Evolutionary conservation across 92 coral and sea anemone species (phyloP), one percentile per base, ranked within the genome.

Genomic region (Umimayanthus chanpuru): DNA sequence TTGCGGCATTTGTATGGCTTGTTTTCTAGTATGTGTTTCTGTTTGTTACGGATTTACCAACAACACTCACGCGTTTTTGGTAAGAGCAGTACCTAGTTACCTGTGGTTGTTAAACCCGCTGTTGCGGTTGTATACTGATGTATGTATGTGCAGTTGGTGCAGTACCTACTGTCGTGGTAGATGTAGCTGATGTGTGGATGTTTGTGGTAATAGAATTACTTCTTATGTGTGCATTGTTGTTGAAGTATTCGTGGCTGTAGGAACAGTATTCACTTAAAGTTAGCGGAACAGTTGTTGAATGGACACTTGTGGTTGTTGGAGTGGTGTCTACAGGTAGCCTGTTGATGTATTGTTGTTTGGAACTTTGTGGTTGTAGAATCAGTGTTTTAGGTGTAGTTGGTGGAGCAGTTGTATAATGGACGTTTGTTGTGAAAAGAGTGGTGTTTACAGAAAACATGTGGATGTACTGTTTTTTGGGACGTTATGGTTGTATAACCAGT

Each of bases 351-450:
- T 47, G 53, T 47, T 47, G 53, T 7, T 47, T 9, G 53, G 10
- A 47, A 6, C 11, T 47, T 47, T 7, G 12, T 10, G 53, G 40
- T 71, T 2, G 18, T 71, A 9, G 23, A 25, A 71, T 1, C 39
- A 20, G 18, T 28, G 29, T 25, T 25, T 71, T 64, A 78, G 81
- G 81, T 23, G 92, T 90, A n/a, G 87, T 79, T 9, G 92, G 82
- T 58, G 47, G 50, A 30, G 68, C 30, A 38, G n/a, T 64, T 56
- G 18, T 12, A 30, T 12, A 1, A 8, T 12, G 39, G 10, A 2
- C 15, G n/a, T 21, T 21, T 73, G 23, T 36, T 9, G 47, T 73
- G 47, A 49, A 36, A 23, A 12, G 41, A 73, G 6, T 15, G 36
- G 8, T 5, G 4, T 23, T 56, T 15, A 16, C 23, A 2, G 36